phyloP scores from a whole-genome alignment of 2,797 vertebrate genomes.

The Capromys pilorides region DNA sequence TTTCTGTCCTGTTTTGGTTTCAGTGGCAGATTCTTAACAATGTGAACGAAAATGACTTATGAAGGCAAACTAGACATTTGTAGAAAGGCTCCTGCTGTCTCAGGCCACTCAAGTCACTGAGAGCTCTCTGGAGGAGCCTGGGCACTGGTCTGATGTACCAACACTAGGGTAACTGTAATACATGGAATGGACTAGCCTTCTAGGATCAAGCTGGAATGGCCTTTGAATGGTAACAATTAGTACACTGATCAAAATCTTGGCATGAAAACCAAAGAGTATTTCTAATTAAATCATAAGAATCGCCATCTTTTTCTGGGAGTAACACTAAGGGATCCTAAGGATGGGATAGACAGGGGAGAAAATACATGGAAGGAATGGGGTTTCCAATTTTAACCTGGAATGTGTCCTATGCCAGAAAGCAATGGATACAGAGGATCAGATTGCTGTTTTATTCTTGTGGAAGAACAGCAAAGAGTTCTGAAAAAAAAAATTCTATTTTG shows the following conservation, averaged over 20 bases:
- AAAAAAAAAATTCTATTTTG: not conserved
- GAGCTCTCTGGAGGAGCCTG: slow-evolving; percentile 32
- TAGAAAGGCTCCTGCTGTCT: not conserved
- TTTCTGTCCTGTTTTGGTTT: not conserved
- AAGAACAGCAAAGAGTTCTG: not conserved
- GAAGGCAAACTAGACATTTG: slow-evolving; percentile 26
- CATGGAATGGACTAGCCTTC: not conserved
- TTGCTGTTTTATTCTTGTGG: not conserved
- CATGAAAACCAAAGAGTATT: not conserved
- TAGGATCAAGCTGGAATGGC: not conserved
- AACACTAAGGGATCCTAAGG: not conserved
- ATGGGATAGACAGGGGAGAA: not conserved
- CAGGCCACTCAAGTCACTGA: slow-evolving; percentile 2
- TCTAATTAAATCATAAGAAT: not conserved
- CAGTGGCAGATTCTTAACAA: not conserved
- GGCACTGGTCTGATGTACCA: not conserved
- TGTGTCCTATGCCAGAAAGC: not conserved
- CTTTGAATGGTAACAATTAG: not conserved
- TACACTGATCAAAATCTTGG: not conserved
- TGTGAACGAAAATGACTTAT: not conserved
- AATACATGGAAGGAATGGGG: not conserved
- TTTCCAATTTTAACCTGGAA: slow-evolving; percentile 29
- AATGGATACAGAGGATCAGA: not conserved
- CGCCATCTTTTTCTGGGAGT: not conserved
- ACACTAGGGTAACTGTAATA: slow-evolving; percentile 12